Conservation (phyloP, 1,140 invertebrate species). For the Trichonephila clavipes region DNA sequence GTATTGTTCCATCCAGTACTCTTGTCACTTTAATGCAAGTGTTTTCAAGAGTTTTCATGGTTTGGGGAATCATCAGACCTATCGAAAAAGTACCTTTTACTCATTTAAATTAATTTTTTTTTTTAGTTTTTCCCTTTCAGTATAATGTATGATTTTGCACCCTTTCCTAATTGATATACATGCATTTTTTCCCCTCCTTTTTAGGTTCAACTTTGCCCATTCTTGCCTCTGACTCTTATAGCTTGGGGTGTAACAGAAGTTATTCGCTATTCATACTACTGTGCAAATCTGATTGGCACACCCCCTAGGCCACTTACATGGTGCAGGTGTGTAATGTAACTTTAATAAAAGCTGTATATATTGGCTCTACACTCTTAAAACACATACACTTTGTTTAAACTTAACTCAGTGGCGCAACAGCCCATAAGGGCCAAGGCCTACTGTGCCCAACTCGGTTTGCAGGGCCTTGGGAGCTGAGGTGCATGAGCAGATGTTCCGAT, state of each 20-base stretch:
- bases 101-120: neutral
- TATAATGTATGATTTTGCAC: too few species aligned
- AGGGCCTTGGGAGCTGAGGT: too few species aligned
- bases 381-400: too few species aligned
- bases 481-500: too few species aligned
- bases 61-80: slow-evolving; percentile 62
- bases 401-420: too few species aligned
- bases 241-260: slow-evolving; percentile 70
- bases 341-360: neutral
- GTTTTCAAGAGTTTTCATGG: slow-evolving; percentile 70
- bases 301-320: slow-evolving; percentile 49
- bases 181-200: neutral
- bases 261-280: slow-evolving; percentile 68
- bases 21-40: slow-evolving; percentile 78
- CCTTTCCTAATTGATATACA: neutral
- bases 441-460: too few species aligned
- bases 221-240: slow-evolving; percentile 37
- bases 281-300: neutral
- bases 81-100: slow-evolving; percentile 49
- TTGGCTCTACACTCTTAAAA: too few species aligned
- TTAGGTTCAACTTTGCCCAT: slow-evolving; percentile 48
- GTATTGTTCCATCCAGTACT: slow-evolving; percentile 77
- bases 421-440: too few species aligned
- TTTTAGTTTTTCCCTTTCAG: too few species aligned
- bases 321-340: slow-evolving; percentile 62